These are phyloP conservation scores for Macrotus californicus DNA, from an alignment of 2,113 vertebrate species.

Conservation along the genomic window DNA sequence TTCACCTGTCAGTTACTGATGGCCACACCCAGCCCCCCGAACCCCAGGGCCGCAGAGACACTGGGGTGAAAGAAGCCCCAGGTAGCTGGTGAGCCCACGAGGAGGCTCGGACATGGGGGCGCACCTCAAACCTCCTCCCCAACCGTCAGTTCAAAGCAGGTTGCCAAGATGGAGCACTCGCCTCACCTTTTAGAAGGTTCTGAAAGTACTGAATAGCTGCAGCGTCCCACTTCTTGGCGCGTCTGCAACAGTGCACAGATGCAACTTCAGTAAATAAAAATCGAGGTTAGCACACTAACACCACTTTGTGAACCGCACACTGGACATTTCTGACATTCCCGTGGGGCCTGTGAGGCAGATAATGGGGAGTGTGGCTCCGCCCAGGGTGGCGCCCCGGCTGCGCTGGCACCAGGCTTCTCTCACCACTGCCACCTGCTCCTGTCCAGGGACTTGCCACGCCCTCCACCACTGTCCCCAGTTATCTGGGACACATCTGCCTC, in stretches of 20 bases:
- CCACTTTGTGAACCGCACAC: not conserved
- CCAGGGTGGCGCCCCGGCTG: too few relatives aligned
- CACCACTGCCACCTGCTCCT: not conserved
- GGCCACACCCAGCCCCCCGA: not conserved
- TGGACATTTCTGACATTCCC: rapidly evolving
- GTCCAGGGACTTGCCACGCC: rapidly evolving
- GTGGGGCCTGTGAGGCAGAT: rapidly evolving
- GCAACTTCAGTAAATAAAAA: not conserved
- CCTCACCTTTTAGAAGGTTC: slow-evolving; percentile 85
- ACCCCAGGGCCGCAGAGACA: not conserved
- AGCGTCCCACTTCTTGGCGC: slow-evolving; percentile 86
- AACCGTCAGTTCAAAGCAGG: not conserved
- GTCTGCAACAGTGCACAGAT: slow-evolving; percentile 77
- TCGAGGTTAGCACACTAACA: not conserved
- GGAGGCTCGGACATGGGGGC: too few relatives aligned
- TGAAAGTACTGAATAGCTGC: slow-evolving; percentile 88
- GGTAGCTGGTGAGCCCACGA: not conserved
- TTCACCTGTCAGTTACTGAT: not conserved
- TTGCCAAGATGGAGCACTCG: rapidly evolving
- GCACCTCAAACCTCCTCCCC: not conserved
- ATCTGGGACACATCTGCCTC: not conserved
- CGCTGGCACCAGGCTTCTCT: not conserved
- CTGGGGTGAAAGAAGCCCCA: not conserved
- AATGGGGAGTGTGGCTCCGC: not conserved
- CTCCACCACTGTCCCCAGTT: not conserved